Base-by-base conservation (phyloP, 2,888 invertebrate species). In the Thymelicus acteon region DNA sequence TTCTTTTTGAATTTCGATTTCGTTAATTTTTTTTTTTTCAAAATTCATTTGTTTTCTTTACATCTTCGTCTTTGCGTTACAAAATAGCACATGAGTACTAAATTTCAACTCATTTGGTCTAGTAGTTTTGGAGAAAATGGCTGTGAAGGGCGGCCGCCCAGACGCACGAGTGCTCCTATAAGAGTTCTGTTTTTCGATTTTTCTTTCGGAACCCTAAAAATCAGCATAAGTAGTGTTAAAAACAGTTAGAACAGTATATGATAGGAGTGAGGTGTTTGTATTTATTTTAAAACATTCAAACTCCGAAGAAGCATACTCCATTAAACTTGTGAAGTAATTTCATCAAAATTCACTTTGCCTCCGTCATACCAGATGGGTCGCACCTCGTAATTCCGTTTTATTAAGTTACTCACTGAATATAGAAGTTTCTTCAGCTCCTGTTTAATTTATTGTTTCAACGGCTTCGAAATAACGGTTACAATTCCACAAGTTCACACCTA, bases 311-410 rank as follows among this genome's bases (percentile, higher is more conserved):
- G 83, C 83, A 85, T 85, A 85, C 86, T 87, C 90, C 87, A 89
- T 90, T 90, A 90, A 91, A 91, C 86, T 91, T 89, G 82, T 79
- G 78, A 87, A 91, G 86, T 90, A 91, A 91, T 92, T 91, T 88
- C 87, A 89, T 90, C 87, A 88, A 90, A 90, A 88, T 91, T 90
- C 88, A 91, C 90, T 92, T 90, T 88, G 91, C 88, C 89, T 85
- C 82, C 81, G 82, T 76, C 82, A 84, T 81, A 83, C 85, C 91
- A 91, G 90, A 90, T 89, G 91, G 89, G 88, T 85, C 87, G 86
- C 88, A 85, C 87, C 82, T 87, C 85, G 81, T 83, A 88, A 91
- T 90, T 90, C 86, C 84, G 85, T 87, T 90, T 90, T 89, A 91
- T 92, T 90, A 90, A 90, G 85, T 90, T 87, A 85, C 83, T 84